phyloP scores from a whole-genome alignment of 2,113 vertebrate genomes.

The Chaetura pelagica region DNA sequence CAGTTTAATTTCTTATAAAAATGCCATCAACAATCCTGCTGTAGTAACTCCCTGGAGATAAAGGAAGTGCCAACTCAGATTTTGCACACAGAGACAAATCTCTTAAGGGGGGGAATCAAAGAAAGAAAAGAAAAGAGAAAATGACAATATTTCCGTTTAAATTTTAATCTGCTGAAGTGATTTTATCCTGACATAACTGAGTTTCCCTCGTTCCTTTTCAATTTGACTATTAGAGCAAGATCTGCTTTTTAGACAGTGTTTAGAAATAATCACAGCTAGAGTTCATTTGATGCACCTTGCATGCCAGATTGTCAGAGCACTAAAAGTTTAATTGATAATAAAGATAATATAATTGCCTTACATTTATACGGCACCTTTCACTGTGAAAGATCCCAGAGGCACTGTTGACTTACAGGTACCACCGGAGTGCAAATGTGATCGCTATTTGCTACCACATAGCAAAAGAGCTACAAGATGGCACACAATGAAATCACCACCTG shows the following conservation, averaged over 20 bases:
- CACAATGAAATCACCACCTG: neutral
- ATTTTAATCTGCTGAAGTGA: neutral
- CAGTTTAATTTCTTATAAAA: neutral
- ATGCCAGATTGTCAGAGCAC: conserved; percentile 65
- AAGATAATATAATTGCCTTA: conserved; percentile 50
- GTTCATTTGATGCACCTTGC: conserved; percentile 49
- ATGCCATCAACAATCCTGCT: neutral
- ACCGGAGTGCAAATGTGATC: neutral
- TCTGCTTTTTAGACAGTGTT: conserved; percentile 36
- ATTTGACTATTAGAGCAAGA: conserved; percentile 52
- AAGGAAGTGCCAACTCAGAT: neutral
- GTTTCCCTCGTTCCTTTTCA: conserved; percentile 4
- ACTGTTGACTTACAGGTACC: conserved; percentile 35
- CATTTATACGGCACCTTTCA: conserved; percentile 45
- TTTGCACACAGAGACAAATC: neutral
- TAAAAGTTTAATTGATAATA: conserved; percentile 80
- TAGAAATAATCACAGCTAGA: conserved; percentile 67
- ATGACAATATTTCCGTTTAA: neutral
- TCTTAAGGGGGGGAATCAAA: neutral
- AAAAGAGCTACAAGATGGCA: neutral
- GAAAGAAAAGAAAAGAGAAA: neutral
- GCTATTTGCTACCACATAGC: neutral
- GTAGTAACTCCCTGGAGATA: neutral
- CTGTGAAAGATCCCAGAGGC: conserved; percentile 59
- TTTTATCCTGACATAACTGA: neutral